These are phyloP conservation scores for Meda fulgida DNA, from an alignment of 2,797 vertebrate genomes.

Conservation along the genomic window DNA sequence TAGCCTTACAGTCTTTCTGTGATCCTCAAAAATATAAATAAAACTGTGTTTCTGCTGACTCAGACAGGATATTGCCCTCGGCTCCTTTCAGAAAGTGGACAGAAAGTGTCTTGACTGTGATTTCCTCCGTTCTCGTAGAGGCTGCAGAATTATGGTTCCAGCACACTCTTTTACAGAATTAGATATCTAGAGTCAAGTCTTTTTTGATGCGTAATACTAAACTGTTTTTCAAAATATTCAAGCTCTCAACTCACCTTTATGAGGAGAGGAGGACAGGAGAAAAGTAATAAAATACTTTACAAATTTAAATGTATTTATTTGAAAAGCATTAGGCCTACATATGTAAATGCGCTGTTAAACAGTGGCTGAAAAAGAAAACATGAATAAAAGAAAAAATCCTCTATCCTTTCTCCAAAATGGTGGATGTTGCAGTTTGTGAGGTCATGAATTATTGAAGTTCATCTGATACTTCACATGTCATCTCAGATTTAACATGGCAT, in stretches of 20 bases:
- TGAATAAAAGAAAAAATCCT: background rate
- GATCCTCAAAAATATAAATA: background rate
- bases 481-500: background rate
- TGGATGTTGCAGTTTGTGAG: conserved; percentile 39
- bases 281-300: background rate
- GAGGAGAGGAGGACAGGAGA: background rate
- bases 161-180: background rate
- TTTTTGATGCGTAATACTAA: background rate
- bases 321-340: background rate
- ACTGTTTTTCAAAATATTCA: background rate
- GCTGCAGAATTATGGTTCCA: background rate
- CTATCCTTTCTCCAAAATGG: conserved; percentile 52
- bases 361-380: background rate
- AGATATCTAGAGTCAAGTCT: background rate
- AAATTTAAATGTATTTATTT: background rate
- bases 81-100: background rate
- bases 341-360: background rate
- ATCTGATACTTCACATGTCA: conserved; percentile 31
- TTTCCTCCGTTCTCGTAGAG: background rate
- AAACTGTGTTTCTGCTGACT: background rate
- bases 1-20: background rate
- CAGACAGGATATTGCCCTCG: background rate
- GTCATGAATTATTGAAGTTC: conserved; percentile 60
- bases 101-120: background rate
- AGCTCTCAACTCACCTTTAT: background rate